phyloP scores from a whole-genome alignment of 1,140 invertebrate genomes.

The Mactra quadrangularis region DNA sequence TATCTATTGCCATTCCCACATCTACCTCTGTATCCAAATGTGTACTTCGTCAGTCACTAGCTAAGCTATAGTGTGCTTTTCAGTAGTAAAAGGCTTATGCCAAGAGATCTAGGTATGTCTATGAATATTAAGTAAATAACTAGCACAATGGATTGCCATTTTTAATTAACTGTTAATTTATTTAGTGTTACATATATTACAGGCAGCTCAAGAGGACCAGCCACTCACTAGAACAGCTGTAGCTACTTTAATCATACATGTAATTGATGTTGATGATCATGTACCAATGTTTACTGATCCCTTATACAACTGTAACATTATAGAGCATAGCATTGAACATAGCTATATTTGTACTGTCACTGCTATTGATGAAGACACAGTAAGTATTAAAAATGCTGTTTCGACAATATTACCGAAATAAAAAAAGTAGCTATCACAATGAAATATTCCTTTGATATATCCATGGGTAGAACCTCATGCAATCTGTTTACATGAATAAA shows the following conservation, averaged over 20 bases:
- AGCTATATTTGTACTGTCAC: neutral
- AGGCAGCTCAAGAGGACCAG: constrained; percentile 12
- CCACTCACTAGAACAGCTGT: neutral
- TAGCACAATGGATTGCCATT: too few relatives aligned
- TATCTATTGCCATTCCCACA: too few relatives aligned
- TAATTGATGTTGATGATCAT: constrained; percentile 32
- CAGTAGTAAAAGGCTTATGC: too few relatives aligned
- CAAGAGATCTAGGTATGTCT: too few relatives aligned
- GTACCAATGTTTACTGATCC: neutral
- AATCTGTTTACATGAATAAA: too few relatives aligned
- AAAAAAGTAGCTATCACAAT: neutral
- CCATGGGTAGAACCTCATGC: too few relatives aligned
- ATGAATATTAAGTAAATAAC: too few relatives aligned
- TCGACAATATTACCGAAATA: neutral
- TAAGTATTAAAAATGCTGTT: neutral
- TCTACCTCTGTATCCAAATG: too few relatives aligned
- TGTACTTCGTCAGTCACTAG: too few relatives aligned
- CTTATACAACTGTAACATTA: neutral
- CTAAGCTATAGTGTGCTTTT: too few relatives aligned
- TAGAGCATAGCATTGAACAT: constrained; percentile 3
- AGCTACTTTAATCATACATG: neutral
- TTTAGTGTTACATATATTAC: too few relatives aligned
- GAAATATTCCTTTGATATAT: neutral
- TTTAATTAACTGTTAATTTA: too few relatives aligned
- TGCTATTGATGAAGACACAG: constrained; percentile 6